Base-by-base conservation (phyloP, 1,140 invertebrate genomes). In the Calephelis nemesis region DNA sequence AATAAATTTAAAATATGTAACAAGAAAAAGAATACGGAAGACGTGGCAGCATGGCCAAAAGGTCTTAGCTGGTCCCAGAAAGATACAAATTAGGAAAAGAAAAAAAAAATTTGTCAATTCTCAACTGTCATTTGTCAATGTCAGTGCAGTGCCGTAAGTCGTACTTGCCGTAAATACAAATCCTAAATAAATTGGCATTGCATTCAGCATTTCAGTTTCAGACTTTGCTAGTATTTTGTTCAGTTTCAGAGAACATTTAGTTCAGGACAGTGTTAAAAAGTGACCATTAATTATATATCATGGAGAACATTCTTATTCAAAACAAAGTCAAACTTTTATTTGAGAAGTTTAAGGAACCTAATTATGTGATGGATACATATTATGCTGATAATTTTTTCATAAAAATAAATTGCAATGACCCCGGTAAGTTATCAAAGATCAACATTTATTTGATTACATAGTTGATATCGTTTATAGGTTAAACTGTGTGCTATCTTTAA, bases 331-430 rank as follows among this genome's bases (percentile, higher is more conserved):
- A 81, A 75, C 69, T 85, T 58, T 71, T 91, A 52, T 91, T 91
- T 76, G 74, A 82, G 39, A 88, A 84, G 72, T 74, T 91, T 70
- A 67, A 69, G 1, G 74, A 85, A 62, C 83, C 88, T 0, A 77
- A 81, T 52, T 91, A 88, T 82, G 80, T 88, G 40, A 81, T 91
- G 79, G 76, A 87, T 70, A 87, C 74, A 65, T 89, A 90, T 62
- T 91, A 91, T 67, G 81, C 78, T 4, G 88, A 91, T 67, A 78
- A 80, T 62, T 84, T 91, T 48, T 84, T 90, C 47, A 87, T 77
- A 63, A 91, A 88, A 78, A 68, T 90, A 69, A 77, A 82, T 63
- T 71, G 65, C 49, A 60, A 71, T n/a, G 85, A 89, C 74, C 74
- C 80, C 62, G 84, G 82, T 89, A 77, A 78, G 74, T 72, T 30